phyloP scores from a whole-genome alignment of 2,888 invertebrate species.

The Acrocyrtus sp. region DNA sequence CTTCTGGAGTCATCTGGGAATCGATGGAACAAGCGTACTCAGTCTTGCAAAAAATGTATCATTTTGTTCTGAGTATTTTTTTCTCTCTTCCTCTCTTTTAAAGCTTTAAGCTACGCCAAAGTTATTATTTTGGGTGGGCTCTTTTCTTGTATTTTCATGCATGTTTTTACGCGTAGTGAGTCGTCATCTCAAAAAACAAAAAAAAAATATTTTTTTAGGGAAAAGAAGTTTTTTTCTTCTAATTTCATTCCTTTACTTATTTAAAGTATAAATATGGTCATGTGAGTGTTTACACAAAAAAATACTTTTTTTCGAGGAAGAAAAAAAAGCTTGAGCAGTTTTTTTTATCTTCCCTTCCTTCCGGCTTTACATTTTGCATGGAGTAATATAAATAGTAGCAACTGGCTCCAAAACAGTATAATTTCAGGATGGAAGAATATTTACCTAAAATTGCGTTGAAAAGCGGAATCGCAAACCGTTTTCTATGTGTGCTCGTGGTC shows the following conservation, averaged over 20 bases:
- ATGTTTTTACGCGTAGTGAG: neutral
- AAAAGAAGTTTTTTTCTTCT: neutral
- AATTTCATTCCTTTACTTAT: neutral
- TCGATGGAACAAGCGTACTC: neutral
- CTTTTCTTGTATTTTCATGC: neutral
- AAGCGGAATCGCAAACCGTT: no score
- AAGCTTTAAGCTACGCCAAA: no score
- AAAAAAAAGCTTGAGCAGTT: neutral
- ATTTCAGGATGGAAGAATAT: no score
- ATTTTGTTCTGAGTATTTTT: no score
- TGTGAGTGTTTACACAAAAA: neutral
- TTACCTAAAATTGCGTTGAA: no score
- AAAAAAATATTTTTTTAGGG: no score
- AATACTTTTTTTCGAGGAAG: neutral
- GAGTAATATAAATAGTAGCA: no score
- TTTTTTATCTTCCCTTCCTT: neutral
- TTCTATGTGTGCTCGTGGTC: no score
- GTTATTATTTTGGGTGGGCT: no score
- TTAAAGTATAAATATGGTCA: no score
- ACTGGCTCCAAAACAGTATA: no score
- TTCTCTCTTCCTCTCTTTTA: neutral
- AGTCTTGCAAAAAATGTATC: no score
- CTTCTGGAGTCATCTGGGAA: conserved; percentile 38
- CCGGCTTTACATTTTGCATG: neutral
- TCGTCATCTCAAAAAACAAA: neutral